Evolutionary conservation across 1,140 invertebrate genomes (phyloP).

Genomic region (Drosophila tani): DNA sequence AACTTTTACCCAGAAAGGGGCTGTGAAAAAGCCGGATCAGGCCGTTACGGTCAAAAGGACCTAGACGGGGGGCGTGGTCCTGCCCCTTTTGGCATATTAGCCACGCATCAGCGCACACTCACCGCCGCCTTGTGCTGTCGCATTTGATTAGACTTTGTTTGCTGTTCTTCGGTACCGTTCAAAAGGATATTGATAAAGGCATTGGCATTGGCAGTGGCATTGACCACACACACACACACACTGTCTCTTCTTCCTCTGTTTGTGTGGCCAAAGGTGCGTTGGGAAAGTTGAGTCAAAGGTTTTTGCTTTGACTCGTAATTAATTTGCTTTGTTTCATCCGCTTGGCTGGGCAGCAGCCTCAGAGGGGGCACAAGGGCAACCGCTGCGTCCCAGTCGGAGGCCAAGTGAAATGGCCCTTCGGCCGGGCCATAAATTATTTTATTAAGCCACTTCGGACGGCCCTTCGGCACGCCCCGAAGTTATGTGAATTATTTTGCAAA

Average conservation of each 20-base stretch:
- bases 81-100: constrained; percentile 69
- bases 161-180: constrained; percentile 37
- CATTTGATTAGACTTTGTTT: constrained; percentile 77
- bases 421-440: constrained; percentile 78
- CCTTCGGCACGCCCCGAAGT: constrained; percentile 70
- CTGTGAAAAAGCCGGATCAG: constrained; percentile 45
- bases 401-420: constrained; percentile 67
- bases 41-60: constrained; percentile 54
- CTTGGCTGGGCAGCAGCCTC: constrained; percentile 55
- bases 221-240: not conserved
- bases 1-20: constrained; percentile 7
- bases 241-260: not conserved
- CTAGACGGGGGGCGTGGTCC: constrained; percentile 46
- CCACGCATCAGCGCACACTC: constrained; percentile 65
- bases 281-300: constrained; percentile 69
- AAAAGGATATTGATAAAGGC: constrained; percentile 82
- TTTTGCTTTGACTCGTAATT: constrained; percentile 82
- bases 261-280: constrained; percentile 62
- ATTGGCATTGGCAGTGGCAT: constrained; percentile 40
- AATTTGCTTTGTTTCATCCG: constrained; percentile 83
- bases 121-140: constrained; percentile 51
- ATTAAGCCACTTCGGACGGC: constrained; percentile 77
- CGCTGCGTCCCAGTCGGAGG: constrained; percentile 20
- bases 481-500: constrained; percentile 83
- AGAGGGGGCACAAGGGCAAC: constrained; percentile 6